Percentiles rank a stretch among this genome's conserved stretches.
phyloP scores from a whole-genome alignment of 2,113 vertebrate species.

The Pitta sordida region DNA sequence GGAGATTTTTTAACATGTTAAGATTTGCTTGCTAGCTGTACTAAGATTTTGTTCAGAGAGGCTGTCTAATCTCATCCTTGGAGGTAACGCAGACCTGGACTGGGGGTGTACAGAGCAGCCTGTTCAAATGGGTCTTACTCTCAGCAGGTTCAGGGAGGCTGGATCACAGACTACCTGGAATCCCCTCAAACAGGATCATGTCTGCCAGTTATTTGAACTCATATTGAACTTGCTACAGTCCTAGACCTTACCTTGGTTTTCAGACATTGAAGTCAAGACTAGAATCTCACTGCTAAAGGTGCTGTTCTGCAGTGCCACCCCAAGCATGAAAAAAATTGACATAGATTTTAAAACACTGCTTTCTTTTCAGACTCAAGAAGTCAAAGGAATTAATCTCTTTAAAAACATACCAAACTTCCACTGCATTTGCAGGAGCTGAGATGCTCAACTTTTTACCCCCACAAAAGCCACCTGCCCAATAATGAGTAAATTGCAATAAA shows the following conservation, averaged over 20 bases:
- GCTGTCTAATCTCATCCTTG: not conserved
- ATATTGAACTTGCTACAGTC: not conserved
- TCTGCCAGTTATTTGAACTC: not conserved
- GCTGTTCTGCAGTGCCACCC: not conserved
- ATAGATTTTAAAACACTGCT: not conserved
- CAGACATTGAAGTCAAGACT: not conserved
- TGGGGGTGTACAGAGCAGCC: not conserved
- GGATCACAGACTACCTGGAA: not conserved
- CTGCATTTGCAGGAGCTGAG: not conserved
- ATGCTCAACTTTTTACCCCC: not conserved
- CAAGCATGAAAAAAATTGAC: not conserved
- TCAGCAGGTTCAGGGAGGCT: not conserved
- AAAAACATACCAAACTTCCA: not conserved
- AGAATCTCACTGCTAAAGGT: not conserved
- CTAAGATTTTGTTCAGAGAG: not conserved
- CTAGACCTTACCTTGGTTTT: not conserved
- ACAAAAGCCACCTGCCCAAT: not conserved
- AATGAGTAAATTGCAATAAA: not conserved
- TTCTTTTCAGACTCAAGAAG: not conserved
- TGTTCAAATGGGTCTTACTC: not conserved
- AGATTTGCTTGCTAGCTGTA: not conserved
- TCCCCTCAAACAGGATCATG: not conserved
- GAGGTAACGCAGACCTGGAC: not conserved
- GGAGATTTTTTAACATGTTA: not conserved
- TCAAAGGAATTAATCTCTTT: not conserved